Base-by-base conservation (phyloP, 2,797 vertebrate genomes). In the Semotilus atromaculatus region DNA sequence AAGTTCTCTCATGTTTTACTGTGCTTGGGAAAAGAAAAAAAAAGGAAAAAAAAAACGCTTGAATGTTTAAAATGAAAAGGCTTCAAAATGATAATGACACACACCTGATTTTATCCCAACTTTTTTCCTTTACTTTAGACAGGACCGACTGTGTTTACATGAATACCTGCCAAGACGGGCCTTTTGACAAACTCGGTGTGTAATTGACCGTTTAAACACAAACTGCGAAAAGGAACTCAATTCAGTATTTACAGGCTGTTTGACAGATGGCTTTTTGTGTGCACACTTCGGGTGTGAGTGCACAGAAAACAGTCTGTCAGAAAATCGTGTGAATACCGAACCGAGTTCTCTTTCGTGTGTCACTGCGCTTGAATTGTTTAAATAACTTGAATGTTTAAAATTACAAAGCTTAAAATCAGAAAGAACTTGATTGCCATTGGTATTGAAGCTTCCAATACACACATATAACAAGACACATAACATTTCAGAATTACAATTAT, bases 21-120 rank as follows among this genome's bases (percentile, higher is more conserved):
- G 53, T 10, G 51, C 7, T 58, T n/a, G 0, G 1, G 21, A 23
- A 55, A 8, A 19, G n/a, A n/a, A 51, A 51, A 48, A 6, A 51
- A 1, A 6, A 2, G 6, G 6, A 3, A 0, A 23, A 23, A 51
- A 7, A 19, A 51, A 48, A 18, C 0, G 3, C 7, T 23, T 23
- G 21, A 55, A 9, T 55, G 8, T 55, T 10, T 23, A 23, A 55
- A 23, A 55, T 53, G 18, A 53, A 19, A 21, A 55, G 53, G 21
- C 55, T 58, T 58, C 8, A n/a, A 58, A 58, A n/a, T 26, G 4
- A n/a, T n/a, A n/a, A 5, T 71, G 6, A 71, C 38, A 26, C 26
- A 1, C 40, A 43, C 43, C 6, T 2, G 23, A 43, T 71, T 71
- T 71, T 16, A 26, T 43, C 40, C 36, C 18, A 38, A 11, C 66